Conservation (phyloP, 2,888 invertebrate species). For the Hypomecis punctinalis region DNA sequence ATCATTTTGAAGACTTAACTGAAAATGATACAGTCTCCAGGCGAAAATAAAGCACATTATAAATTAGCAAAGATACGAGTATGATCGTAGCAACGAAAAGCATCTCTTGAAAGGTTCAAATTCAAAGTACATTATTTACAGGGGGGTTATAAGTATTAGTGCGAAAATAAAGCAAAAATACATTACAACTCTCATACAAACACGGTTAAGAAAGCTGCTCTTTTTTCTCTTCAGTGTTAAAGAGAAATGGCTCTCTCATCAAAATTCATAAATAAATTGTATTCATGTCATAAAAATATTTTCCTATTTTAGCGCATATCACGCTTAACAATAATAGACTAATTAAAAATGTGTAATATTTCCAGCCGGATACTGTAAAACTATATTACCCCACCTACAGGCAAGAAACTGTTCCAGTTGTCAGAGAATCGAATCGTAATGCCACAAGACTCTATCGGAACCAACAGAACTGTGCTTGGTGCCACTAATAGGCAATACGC, state of each 20-base stretch:
- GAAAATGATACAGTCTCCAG: constrained; percentile 38
- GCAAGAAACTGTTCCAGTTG: constrained; percentile 49
- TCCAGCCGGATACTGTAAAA: constrained; percentile 32
- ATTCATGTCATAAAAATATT: too few relatives aligned
- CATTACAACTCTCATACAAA: constrained; percentile 1
- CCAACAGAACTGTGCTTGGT: constrained; percentile 80
- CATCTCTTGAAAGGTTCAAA: not conserved
- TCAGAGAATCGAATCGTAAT: constrained; percentile 61
- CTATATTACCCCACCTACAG: constrained; percentile 66
- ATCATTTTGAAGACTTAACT: constrained; percentile 57
- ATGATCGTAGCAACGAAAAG: not conserved
- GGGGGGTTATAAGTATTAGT: not conserved
- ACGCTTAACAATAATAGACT: not conserved
- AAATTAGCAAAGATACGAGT: constrained; percentile 17
- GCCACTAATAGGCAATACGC: constrained; percentile 84
- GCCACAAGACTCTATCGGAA: constrained; percentile 72
- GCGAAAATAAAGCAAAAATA: not conserved
- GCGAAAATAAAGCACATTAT: constrained; percentile 29
- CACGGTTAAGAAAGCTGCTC: not conserved
- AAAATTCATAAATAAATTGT: too few relatives aligned
- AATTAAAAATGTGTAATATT: constrained; percentile 33
- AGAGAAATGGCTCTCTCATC: not conserved
- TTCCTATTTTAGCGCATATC: not conserved
- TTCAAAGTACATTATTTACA: not conserved
- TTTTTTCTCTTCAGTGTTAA: not conserved